phyloP scores from a whole-genome alignment of 2,797 vertebrate species.

The Muraenolepis orangiensis region DNA sequence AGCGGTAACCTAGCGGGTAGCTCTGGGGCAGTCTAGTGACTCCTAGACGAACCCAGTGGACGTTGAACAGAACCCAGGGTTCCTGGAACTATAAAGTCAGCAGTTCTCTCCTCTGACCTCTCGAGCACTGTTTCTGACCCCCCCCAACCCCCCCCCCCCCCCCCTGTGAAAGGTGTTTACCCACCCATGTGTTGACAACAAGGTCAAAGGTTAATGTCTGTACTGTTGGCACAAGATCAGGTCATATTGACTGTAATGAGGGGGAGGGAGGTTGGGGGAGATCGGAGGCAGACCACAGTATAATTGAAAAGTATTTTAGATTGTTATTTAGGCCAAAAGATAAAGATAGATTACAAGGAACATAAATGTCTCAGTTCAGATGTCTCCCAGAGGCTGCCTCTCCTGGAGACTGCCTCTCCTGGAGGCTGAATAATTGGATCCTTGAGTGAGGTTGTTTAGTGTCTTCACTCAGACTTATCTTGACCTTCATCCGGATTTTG shows the following conservation, averaged over 20 bases:
- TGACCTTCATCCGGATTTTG: too few relatives aligned
- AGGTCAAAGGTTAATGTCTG: constrained; percentile 28
- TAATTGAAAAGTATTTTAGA: neutral
- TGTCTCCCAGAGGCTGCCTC: neutral
- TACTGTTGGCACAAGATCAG: constrained; percentile 33
- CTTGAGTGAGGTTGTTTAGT: neutral
- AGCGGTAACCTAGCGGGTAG: too few relatives aligned
- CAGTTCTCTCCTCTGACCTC: too few relatives aligned
- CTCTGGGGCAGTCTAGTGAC: too few relatives aligned
- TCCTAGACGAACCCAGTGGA: too few relatives aligned
- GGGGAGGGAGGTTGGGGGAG: constrained; percentile 5
- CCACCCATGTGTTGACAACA: constrained; percentile 21
- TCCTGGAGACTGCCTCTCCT: too few relatives aligned
- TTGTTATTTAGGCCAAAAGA: neutral
- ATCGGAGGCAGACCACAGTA: neutral
- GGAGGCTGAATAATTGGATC: neutral
- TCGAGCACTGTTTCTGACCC: too few relatives aligned
- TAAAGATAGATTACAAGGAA: neutral
- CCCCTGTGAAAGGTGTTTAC: too few relatives aligned
- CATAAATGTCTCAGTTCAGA: neutral
- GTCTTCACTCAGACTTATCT: neutral
- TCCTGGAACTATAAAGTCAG: neutral
- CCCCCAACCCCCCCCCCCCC: too few relatives aligned
- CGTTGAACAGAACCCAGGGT: neutral
- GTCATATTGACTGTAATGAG: constrained; percentile 48